These are phyloP conservation scores for Hemibagrus guttatus DNA, from an alignment of 2,797 vertebrate genomes.

Conservation along the genomic window DNA sequence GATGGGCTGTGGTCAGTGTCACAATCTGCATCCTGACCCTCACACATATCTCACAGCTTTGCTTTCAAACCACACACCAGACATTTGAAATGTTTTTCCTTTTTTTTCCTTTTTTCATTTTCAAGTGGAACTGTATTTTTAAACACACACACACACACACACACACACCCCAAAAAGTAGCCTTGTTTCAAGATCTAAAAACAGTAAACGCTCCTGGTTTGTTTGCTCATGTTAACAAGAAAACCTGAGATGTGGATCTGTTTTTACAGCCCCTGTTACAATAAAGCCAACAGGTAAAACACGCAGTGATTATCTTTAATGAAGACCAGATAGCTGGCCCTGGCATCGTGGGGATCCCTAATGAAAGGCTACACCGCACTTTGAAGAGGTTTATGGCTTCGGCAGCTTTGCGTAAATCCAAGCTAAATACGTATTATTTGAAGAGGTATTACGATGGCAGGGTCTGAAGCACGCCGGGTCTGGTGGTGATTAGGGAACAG, in stretches of 20 bases:
- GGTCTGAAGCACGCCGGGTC: slow-evolving; percentile 69
- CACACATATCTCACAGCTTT: slow-evolving; percentile 41
- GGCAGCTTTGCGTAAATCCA: slow-evolving; percentile 79
- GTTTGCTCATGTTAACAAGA: slow-evolving; percentile 77
- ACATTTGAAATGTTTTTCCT: not conserved
- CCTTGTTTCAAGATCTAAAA: slow-evolving; percentile 47
- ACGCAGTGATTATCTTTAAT: slow-evolving; percentile 82
- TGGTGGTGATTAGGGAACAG: slow-evolving; percentile 75
- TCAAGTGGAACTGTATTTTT: not conserved
- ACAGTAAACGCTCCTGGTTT: slow-evolving; percentile 61
- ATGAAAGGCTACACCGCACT: slow-evolving; percentile 83
- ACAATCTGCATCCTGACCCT: slow-evolving; percentile 62
- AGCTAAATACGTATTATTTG: slow-evolving; percentile 84
- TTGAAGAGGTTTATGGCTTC: slow-evolving; percentile 83
- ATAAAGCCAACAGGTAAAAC: slow-evolving; percentile 82
- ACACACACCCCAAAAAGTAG: slow-evolving; percentile 1
- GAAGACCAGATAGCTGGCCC: slow-evolving; percentile 78
- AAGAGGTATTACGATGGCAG: slow-evolving; percentile 80
- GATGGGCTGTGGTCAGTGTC: slow-evolving; percentile 78
- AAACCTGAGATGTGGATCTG: slow-evolving; percentile 73
- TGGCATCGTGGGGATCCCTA: slow-evolving; percentile 76
- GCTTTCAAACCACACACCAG: slow-evolving; percentile 20
- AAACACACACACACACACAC: not conserved
- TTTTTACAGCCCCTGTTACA: slow-evolving; percentile 80
- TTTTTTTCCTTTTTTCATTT: not conserved